Evolutionary conservation across 2,113 vertebrate genomes (phyloP), one percentile per base, ranked within the genome.

Genomic region (Meriones unguiculatus): DNA sequence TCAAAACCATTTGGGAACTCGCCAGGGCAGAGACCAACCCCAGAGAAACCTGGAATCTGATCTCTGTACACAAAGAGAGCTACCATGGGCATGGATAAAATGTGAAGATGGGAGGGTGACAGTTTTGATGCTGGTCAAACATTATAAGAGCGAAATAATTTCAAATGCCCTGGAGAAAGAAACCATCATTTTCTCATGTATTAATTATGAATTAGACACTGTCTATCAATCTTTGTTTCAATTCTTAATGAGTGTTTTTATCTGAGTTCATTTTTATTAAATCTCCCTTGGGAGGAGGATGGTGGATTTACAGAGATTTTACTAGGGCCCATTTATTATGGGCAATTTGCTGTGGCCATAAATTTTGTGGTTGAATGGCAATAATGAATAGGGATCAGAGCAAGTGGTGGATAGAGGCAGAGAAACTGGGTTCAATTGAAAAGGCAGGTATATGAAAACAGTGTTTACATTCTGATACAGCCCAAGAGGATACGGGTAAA

Each of bases 161-260:
- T 76, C 95, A 95, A 93, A 97, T 93, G 87, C 91, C 92, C 92
- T 89, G 50, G 86, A 95, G 96, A 92, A 95, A 95, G 82, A 77
- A 65, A 90, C 62, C 77, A 90, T 92, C 30, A 88, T 95, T 96
- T 96, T 97, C 96, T 96, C 95, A 84, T 93, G 89, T 96, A 97
- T 98, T 97, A 95, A 97, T 97, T 97, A 97, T 97, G 92, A 97
- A 97, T 94, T 97, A 98, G 96, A 86, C 91, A 76, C 89, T 72
- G 75, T 87, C 95, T 95, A 95, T 97, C 96, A 96, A 95, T 96
- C 89, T 97, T 89, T 70, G 81, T 91, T 97, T 97, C 96, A 95
- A 89, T 97, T 93, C 93, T 95, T 97, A 97, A 97, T 97, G 96
- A 95, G 91, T 89, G 93, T 97, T 98, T 98, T 97, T 96, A 97